Evolutionary conservation across 2,888 invertebrate species (phyloP).

Genomic region (Cylloceria caligata): DNA sequence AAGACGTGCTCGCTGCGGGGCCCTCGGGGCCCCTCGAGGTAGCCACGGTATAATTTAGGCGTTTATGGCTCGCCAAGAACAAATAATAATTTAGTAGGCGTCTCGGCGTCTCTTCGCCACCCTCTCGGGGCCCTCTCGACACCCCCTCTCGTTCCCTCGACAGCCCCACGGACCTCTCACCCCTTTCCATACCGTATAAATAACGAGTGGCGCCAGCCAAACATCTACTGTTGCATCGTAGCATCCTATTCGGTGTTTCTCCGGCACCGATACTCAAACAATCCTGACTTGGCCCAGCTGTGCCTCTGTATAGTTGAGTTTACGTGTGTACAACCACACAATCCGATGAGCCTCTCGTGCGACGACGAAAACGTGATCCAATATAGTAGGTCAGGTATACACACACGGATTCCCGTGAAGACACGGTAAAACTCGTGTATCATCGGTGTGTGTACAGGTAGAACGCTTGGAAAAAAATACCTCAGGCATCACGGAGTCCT

Average conservation of each 20-base stretch:
- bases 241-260: constrained; percentile 76
- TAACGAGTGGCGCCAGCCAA: constrained; percentile 84
- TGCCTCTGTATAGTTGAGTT: constrained; percentile 10
- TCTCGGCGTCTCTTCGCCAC: constrained; percentile 75
- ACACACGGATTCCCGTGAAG: background rate
- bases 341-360: constrained; percentile 34
- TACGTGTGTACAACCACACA: constrained; percentile 4
- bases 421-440: constrained; percentile 41
- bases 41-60: constrained; percentile 83
- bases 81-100: constrained; percentile 85
- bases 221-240: constrained; percentile 79
- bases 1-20: constrained; percentile 61
- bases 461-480: background rate
- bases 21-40: constrained; percentile 73
- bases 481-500: constrained; percentile 35
- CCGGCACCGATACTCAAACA: constrained; percentile 39
- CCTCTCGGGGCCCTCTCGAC: constrained; percentile 55
- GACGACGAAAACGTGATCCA: constrained; percentile 47
- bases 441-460: constrained; percentile 24
- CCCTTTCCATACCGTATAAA: constrained; percentile 78
- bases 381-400: constrained; percentile 32
- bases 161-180: constrained; percentile 60
- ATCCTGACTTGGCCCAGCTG: constrained; percentile 36
- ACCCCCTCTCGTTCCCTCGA: constrained; percentile 43
- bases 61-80: constrained; percentile 83